phyloP scores from a whole-genome alignment of 2,797 vertebrate genomes.

The Kryptopterus vitreolus region DNA sequence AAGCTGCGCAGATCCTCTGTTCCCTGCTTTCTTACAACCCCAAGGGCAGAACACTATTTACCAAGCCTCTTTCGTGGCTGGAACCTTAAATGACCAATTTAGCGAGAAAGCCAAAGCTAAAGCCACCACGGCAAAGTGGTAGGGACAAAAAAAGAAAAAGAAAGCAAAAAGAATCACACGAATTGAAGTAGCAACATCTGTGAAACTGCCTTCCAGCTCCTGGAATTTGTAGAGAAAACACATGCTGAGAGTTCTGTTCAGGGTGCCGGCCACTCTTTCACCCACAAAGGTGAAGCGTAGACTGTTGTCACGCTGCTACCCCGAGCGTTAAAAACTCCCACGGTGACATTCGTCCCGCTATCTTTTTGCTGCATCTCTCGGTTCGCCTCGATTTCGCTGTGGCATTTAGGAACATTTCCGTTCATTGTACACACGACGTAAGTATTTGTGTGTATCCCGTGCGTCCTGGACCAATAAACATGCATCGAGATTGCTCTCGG shows the following conservation, averaged over 20 bases:
- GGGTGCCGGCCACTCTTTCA: slow-evolving; percentile 42
- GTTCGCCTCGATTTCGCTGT: slow-evolving; percentile 52
- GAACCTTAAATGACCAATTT: slow-evolving; percentile 34
- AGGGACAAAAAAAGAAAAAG: neutral
- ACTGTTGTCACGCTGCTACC: neutral
- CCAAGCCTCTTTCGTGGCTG: slow-evolving; percentile 28
- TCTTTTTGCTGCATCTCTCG: slow-evolving; percentile 58
- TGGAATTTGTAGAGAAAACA: slow-evolving; percentile 57
- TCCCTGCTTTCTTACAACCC: slow-evolving; percentile 25
- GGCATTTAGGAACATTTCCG: slow-evolving; percentile 56
- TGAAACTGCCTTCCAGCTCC: slow-evolving; percentile 52
- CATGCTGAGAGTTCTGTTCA: slow-evolving; percentile 54
- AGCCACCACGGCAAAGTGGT: slow-evolving; percentile 27
- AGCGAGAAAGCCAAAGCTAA: slow-evolving; percentile 16
- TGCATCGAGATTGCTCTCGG: slow-evolving; percentile 65
- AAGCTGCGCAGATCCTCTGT: slow-evolving; percentile 27
- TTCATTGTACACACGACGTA: slow-evolving; percentile 62
- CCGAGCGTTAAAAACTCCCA: slow-evolving; percentile 54
- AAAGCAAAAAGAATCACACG: slow-evolving; percentile 27
- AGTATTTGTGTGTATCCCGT: slow-evolving; percentile 64
- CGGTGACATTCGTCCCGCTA: slow-evolving; percentile 64
- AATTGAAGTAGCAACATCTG: slow-evolving; percentile 29
- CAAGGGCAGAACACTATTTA: slow-evolving; percentile 31
- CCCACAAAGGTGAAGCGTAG: slow-evolving; percentile 30
- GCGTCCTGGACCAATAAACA: slow-evolving; percentile 77